A percentile compares a stretch with the other conserved stretches of the same genome.
phyloP scores from a whole-genome alignment of 2,113 vertebrate genomes.

The Oreochromis spilurus region DNA sequence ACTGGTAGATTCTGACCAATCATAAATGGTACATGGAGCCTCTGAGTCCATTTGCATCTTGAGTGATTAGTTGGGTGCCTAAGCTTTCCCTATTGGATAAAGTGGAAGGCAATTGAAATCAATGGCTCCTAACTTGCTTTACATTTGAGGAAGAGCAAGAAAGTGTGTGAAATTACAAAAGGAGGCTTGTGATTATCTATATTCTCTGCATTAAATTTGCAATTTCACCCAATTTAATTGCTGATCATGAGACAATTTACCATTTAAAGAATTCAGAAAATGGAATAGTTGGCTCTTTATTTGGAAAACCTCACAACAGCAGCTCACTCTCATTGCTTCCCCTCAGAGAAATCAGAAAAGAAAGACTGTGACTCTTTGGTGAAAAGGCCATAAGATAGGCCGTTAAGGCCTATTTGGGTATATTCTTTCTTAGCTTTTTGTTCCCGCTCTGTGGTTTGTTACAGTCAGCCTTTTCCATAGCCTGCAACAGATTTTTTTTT shows the following conservation, averaged over 20 bases:
- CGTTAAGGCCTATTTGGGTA: neutral
- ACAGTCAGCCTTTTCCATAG: neutral
- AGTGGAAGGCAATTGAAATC: neutral
- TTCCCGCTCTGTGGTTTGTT: neutral
- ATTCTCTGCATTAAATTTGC: neutral
- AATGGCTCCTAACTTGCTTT: neutral
- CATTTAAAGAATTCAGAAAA: neutral
- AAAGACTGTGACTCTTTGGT: neutral
- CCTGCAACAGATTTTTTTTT: neutral
- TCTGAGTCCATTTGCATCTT: neutral
- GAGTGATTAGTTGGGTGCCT: conserved; percentile 19
- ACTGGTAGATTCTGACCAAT: conserved; percentile 26
- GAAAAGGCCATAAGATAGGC: neutral
- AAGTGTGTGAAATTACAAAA: neutral
- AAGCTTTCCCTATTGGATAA: neutral
- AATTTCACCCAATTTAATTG: neutral
- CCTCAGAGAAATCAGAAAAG: conserved; percentile 19
- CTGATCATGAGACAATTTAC: neutral
- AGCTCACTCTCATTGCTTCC: neutral
- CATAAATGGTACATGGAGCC: neutral
- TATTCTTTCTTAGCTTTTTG: conserved; percentile 35
- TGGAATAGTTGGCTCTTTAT: neutral
- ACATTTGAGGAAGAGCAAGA: neutral
- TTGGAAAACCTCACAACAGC: neutral
- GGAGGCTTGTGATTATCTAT: neutral